phyloP scores from a whole-genome alignment of 2,113 vertebrate species.

The Prochilodus magdalenae region DNA sequence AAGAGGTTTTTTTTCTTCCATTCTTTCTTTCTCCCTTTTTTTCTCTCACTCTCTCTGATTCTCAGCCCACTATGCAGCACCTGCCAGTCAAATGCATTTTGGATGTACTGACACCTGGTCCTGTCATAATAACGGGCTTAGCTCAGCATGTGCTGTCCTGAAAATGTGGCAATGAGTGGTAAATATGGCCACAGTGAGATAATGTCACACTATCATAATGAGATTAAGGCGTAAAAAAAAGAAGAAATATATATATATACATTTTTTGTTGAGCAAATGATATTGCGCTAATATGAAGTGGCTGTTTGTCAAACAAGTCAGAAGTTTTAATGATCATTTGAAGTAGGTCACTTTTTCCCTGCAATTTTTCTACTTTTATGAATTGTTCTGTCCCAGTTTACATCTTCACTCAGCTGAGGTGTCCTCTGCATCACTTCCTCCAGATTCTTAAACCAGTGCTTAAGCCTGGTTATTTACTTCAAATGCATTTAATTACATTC shows the following conservation, averaged over 20 bases:
- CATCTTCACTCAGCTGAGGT: neutral
- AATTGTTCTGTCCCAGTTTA: constrained; percentile 7
- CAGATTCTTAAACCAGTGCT: neutral
- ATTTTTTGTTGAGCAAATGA: constrained; percentile 23
- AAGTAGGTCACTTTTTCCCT: neutral
- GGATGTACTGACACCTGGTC: constrained; percentile 47
- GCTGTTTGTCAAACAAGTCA: neutral
- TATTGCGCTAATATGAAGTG: constrained; percentile 12
- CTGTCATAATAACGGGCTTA: constrained; percentile 49
- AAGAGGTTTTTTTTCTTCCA: constrained; percentile 28
- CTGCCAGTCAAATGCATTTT: constrained; percentile 65
- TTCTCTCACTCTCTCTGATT: constrained; percentile 3
- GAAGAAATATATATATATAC: too few species aligned
- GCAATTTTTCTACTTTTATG: too few species aligned
- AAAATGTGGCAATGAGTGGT: constrained; percentile 59
- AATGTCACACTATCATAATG: constrained; percentile 49
- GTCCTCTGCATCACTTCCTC: neutral
- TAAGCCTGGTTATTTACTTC: neutral
- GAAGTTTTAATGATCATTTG: constrained; percentile 1
- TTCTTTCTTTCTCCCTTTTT: constrained; percentile 23
- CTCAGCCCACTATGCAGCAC: constrained; percentile 50
- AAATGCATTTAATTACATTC: neutral
- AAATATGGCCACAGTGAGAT: constrained; percentile 62
- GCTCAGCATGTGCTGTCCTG: constrained; percentile 47
- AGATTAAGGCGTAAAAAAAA: constrained; percentile 40